Conservation (phyloP, 2,888 invertebrate genomes). For the Eutolmus rufibarbis region DNA sequence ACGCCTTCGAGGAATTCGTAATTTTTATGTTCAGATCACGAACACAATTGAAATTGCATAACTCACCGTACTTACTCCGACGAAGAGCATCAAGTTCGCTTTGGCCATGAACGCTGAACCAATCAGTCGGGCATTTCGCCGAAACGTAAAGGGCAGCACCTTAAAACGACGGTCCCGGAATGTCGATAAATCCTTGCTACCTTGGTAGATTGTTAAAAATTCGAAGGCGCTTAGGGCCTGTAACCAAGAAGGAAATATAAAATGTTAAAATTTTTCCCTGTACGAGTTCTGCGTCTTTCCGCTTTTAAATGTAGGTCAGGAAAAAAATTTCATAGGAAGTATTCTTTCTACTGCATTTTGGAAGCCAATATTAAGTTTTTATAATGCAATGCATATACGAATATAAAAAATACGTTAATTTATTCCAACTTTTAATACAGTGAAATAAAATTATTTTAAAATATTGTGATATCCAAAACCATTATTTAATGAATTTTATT, state of each 20-base stretch:
- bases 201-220: conserved; percentile 43
- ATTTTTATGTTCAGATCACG: not conserved
- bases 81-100: conserved; percentile 51
- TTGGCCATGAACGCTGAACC: conserved; percentile 52
- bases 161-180: conserved; percentile 51
- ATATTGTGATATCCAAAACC: too few relatives aligned
- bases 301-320: not conserved
- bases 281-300: too few relatives aligned
- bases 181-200: conserved; percentile 44
- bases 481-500: too few relatives aligned
- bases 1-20: conserved; percentile 50
- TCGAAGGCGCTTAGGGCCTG: conserved; percentile 43
- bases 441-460: too few relatives aligned
- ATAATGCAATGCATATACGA: too few relatives aligned
- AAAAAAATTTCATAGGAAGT: too few relatives aligned
- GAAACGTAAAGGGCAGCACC: conserved; percentile 51
- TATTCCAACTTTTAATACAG: too few relatives aligned
- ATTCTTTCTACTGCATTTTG: too few relatives aligned
- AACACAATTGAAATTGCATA: not conserved
- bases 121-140: conserved; percentile 52
- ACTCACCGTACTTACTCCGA: conserved; percentile 46
- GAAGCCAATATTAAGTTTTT: too few relatives aligned
- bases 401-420: too few relatives aligned
- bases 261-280: not conserved
- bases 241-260: not conserved